phyloP scores from a whole-genome alignment of 2,888 invertebrate genomes.

The Anthophora plumipes region DNA sequence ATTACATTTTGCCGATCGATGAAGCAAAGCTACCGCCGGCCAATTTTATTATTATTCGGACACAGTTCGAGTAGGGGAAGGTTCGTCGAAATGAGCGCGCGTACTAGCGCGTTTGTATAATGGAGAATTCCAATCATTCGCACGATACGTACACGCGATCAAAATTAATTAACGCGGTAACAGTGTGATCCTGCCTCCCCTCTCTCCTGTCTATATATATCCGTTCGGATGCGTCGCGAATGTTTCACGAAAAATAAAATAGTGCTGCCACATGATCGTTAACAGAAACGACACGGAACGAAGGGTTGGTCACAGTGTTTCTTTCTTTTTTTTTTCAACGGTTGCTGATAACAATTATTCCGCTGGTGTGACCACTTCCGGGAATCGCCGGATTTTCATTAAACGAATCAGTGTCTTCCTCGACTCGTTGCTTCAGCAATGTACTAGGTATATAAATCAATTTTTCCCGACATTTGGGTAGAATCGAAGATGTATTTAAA shows the following conservation, averaged over 20 bases:
- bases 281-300: conserved; percentile 59
- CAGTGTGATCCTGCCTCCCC: conserved; percentile 17
- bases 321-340: conserved; percentile 32
- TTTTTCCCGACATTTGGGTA: too few species aligned
- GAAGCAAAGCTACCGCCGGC: conserved; percentile 38
- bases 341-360: conserved; percentile 36
- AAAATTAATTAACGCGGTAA: conserved; percentile 70
- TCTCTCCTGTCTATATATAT: not conserved
- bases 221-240: conserved; percentile 35
- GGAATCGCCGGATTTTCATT: conserved; percentile 36
- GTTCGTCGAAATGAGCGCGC: conserved; percentile 42
- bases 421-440: too few species aligned
- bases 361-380: conserved; percentile 18
- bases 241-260: conserved; percentile 72
- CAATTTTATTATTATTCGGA: conserved; percentile 67
- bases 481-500: too few species aligned
- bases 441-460: too few species aligned
- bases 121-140: conserved; percentile 65
- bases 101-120: conserved; percentile 38
- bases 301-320: not conserved
- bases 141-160: conserved; percentile 56
- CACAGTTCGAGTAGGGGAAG: conserved; percentile 9
- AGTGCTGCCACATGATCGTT: conserved; percentile 62
- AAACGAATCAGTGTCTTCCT: too few species aligned
- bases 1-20: conserved; percentile 63